These are phyloP conservation scores for Caenorhabditis sp. DNA, from an alignment of 2,888 invertebrate genomes.

Conservation along the genomic window DNA sequence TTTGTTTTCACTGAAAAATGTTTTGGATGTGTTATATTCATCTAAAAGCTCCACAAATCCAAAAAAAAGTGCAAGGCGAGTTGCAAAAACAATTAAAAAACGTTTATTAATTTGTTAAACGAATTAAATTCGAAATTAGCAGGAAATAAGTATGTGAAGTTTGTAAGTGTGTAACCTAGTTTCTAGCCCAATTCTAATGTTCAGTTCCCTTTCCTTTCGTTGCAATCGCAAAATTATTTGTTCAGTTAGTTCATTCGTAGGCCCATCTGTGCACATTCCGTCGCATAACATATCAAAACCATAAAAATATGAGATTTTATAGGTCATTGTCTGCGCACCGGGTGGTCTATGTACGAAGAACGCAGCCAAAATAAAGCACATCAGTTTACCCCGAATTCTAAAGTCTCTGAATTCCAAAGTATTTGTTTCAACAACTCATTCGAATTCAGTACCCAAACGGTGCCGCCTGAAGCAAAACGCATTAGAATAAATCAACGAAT, in stretches of 20 bases:
- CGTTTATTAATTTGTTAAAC: too few relatives aligned
- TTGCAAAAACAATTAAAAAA: too few relatives aligned
- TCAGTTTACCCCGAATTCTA: background rate
- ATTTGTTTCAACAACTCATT: background rate
- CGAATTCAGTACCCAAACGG: background rate
- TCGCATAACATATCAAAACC: background rate
- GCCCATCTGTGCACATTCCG: conserved; percentile 19
- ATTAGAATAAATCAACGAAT: conserved; percentile 39
- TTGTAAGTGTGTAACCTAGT: too few relatives aligned
- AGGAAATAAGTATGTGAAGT: too few relatives aligned
- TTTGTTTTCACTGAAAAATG: background rate
- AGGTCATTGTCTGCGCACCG: conserved; percentile 17
- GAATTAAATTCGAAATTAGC: too few relatives aligned
- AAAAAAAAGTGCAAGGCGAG: too few relatives aligned
- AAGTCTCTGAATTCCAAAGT: too few relatives aligned
- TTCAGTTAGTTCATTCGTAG: too few relatives aligned
- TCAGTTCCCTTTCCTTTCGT: background rate
- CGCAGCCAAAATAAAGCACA: background rate
- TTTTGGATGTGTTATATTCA: too few relatives aligned
- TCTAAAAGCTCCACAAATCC: background rate
- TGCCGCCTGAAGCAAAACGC: conserved; percentile 1
- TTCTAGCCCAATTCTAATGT: too few relatives aligned
- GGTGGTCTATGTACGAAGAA: conserved; percentile 8
- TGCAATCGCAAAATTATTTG: too few relatives aligned
- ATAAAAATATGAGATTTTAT: conserved; percentile 40